Base-by-base conservation (phyloP, 1,140 invertebrate species). In the Chionoecetes opilio region DNA sequence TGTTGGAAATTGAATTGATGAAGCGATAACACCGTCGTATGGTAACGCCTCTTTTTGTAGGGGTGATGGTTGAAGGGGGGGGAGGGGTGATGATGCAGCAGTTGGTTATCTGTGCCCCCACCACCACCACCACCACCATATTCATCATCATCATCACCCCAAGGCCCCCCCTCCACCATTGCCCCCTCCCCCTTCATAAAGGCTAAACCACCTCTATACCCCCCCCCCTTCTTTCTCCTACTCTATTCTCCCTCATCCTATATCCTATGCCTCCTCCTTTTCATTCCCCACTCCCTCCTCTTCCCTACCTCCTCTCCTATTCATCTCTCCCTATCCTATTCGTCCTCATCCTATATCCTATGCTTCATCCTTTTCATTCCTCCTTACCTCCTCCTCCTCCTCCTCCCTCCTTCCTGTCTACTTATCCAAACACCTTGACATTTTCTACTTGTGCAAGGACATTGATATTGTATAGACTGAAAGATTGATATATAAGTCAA, bases 31-130 rank as follows among this genome's bases (percentile, higher is more conserved):
- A 75, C 63, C 63, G 63, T 75, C 63, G 63, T 75, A 75, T 75
- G 63, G 63, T n/a, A 75, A 75, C 63, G n/a, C 63, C 63, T 75
- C n/a, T 75, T 75, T 75, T 75, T 75, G 63, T 75, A n/a, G 63
- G 21, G 63, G n/a, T n/a, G 63, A 21, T n/a, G 63, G 63, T n/a
- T 17, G 63, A n/a, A 26, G 63, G 26, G 63, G 63, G 46, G 46
- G 0, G 46, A 17, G 46, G 46, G 46, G 46, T 53, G 46, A 53
- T 53, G 46, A 75, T 75, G 63, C 63, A 75, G 63, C 63, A 75
- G 21, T 75, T 75, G 63, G 63, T 75, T 87, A 35, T 87, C 85
- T 87, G 3, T 9, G 21, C 37, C 85, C 26, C 32, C 37, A 14
- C 37, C 85, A 37, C 85, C 37, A 14, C 37, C 85, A 37, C 82